Percentiles rank a stretch among this genome's conserved stretches.
Evolutionary conservation across 2,113 vertebrate genomes (phyloP).

Genomic region (Pongo pygmaeus): DNA sequence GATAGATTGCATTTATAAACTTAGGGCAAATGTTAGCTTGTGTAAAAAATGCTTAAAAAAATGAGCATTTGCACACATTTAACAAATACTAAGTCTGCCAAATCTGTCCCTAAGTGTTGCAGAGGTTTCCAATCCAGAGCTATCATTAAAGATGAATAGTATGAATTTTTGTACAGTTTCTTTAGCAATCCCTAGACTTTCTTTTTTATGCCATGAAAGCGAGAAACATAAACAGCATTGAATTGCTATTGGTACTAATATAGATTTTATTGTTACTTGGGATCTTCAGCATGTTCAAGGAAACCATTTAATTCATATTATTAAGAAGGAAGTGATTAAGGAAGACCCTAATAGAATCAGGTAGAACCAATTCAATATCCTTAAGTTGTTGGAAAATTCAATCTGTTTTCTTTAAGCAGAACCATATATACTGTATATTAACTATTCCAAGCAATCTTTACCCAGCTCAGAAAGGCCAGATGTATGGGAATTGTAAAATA

Average conservation of each 20-base stretch:
- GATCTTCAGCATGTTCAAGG: constrained; percentile 59
- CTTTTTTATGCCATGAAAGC: constrained; percentile 76
- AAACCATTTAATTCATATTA: constrained; percentile 78
- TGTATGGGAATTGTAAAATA: constrained; percentile 95
- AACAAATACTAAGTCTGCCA: constrained; percentile 65
- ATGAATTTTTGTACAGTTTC: constrained; percentile 65
- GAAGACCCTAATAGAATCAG: constrained; percentile 75
- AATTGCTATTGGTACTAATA: constrained; percentile 71
- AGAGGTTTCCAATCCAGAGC: constrained; percentile 69
- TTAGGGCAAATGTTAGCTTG: constrained; percentile 41
- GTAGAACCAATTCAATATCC: constrained; percentile 78
- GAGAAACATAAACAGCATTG: constrained; percentile 76
- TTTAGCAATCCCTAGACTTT: constrained; percentile 70
- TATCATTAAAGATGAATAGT: constrained; percentile 65
- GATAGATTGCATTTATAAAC: constrained; percentile 60
- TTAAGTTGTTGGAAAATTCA: constrained; percentile 81
- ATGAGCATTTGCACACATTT: constrained; percentile 58
- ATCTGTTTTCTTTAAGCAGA: constrained; percentile 83
- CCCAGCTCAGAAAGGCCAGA: constrained; percentile 91
- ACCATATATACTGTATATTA: constrained; percentile 84
- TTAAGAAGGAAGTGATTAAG: constrained; percentile 80
- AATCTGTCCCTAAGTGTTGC: constrained; percentile 65
- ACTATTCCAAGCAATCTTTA: constrained; percentile 87
- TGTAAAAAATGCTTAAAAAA: constrained; percentile 55
- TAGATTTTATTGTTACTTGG: constrained; percentile 74